Evolutionary conservation across 1,140 invertebrate species (phyloP), one percentile per base, ranked within the genome.

Genomic region (Adoxophyes honmai): DNA sequence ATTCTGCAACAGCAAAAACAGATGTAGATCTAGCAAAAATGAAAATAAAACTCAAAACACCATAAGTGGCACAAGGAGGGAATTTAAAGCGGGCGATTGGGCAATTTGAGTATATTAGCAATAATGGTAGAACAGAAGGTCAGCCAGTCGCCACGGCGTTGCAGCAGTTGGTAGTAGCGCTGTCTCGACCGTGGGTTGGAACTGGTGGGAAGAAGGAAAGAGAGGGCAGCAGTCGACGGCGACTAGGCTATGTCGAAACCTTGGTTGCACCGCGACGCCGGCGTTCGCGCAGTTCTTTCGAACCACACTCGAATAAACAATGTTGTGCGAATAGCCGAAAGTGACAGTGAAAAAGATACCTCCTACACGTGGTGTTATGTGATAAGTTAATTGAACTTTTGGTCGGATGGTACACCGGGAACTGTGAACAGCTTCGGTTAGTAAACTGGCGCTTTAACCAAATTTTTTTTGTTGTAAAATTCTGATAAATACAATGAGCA

Each of bases 101-200:
- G 78, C 83, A 83, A 86, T 58, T 69, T 64, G 59, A 73, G 68
- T 68, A 78, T 82, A 78, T 77, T 77, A 82, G 79, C 79, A 82
- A 84, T 81, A 83, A 81, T 78, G 71, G 74, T 79, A 68, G 69
- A 71, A 64, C 64, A 68, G 79, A 84, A 86, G 83, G 83, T 84
- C 78, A 73, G 64, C 81, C 73, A 75, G 66, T 75, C 72, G 56
- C 71, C 70, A 44, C 38, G 67, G 56, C 60, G 65, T 59, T 68
- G 60, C 64, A 57, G 67, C 72, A 69, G 60, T 52, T 63, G 57
- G 57, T 55, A 35, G 54, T 54, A 48, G 39, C 51, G 33, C 59
- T 48, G 64, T 85, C 64, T 79, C 76, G 57, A 34, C 8, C 55
- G 34, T 14, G 9, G 14, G 55, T n/a, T 34, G n/a, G 55, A 8